Base-by-base conservation (phyloP, 2,797 vertebrate genomes). In the Gymnoscopelus braueri region DNA sequence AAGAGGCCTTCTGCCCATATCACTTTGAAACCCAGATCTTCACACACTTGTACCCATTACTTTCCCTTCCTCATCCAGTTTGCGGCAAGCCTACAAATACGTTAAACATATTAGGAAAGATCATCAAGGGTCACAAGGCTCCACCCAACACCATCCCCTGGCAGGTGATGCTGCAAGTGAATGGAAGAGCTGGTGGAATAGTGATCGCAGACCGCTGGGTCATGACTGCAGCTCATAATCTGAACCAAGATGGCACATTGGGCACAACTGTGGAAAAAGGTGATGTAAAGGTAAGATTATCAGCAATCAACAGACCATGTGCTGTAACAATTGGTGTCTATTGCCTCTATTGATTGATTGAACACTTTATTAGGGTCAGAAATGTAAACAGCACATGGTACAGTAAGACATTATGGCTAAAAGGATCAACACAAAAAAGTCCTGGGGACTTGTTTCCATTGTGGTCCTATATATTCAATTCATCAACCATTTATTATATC, bases 161-260 rank as follows among this genome's bases (percentile, higher is more conserved):
- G 93, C 93, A 94, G 60, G 91, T 88, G 24, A 10, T 89, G 0
- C 9, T 93, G 0, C 15, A 0, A 0, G 0, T 47, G 26, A 0
- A 0, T 0, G 11, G 50, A 2, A 0, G 74, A 51, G 88, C 8
- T 64, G 91, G 89, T 13, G 94, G 89, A 1, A 84, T 86, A 15
- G 78, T 95, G 68, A 88, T 95, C 10, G 86, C 65, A 50, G 93
- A 93, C 11, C 75, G 39, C 2, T 94, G 94, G 94, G 19, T 94
- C 23, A 47, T 94, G 76, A 94, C 92, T 3, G 91, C 92, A 23
- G 93, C 94, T 74, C 86, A 92, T 61, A 69, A 78, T 5, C 7
- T 93, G 3, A 19, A 69, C 0, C 0, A 8, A 1, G 0, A 0
- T 0, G 67, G 29, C 50, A 19, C 19, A 19, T 19, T 19, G 19